Evolutionary conservation across 2,113 vertebrate species (phyloP).

Genomic region (Nerophis lumbriciformis): DNA sequence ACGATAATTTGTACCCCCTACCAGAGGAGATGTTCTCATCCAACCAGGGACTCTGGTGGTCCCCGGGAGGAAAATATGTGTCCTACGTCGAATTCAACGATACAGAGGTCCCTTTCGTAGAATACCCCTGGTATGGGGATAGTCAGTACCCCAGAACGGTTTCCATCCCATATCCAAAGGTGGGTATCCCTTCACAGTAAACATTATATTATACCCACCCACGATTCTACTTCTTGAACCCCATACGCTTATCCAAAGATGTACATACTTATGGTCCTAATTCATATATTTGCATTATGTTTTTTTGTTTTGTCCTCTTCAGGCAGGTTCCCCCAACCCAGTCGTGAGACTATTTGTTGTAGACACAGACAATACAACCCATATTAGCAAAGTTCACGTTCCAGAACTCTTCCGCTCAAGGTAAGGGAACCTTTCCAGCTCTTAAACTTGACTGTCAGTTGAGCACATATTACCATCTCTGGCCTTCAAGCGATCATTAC

Average conservation of each 20-base stretch:
- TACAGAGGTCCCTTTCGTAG: constrained; percentile 80
- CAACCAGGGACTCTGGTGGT: constrained; percentile 90
- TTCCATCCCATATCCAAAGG: constrained; percentile 91
- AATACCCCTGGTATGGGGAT: constrained; percentile 91
- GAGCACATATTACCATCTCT: not conserved
- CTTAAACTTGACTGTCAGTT: not conserved
- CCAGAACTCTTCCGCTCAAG: constrained; percentile 71
- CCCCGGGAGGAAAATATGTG: constrained; percentile 81
- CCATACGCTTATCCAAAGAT: not conserved
- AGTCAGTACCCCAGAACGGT: constrained; percentile 92
- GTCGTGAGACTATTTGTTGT: constrained; percentile 82
- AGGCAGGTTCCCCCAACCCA: constrained; percentile 89
- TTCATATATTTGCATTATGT: not conserved
- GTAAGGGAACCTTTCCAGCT: constrained; percentile 59
- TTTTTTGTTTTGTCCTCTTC: constrained; percentile 20
- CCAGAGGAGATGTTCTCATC: constrained; percentile 95
- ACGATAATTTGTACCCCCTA: not conserved
- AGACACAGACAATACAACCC: constrained; percentile 59
- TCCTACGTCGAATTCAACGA: constrained; percentile 90
- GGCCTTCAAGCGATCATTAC: constrained; percentile 82
- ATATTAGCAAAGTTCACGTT: constrained; percentile 70
- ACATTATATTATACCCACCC: too few species aligned
- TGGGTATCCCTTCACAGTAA: constrained; percentile 42
- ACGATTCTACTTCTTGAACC: too few species aligned
- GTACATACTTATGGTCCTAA: not conserved